phyloP scores from a whole-genome alignment of 2,113 vertebrate species.

The Terrapene triunguis region DNA sequence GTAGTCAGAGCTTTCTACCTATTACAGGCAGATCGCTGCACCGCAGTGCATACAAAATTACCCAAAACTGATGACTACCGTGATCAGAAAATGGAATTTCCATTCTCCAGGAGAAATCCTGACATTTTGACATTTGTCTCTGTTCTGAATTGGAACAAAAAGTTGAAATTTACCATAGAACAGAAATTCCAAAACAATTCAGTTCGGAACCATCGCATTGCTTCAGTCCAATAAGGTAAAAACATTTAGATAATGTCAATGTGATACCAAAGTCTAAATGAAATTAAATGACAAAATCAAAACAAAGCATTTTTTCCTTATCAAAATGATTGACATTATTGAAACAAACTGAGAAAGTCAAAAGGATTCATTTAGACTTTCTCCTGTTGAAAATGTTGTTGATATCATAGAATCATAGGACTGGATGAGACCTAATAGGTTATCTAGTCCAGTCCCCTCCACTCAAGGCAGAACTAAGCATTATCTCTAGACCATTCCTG shows the following conservation, averaged over 20 bases:
- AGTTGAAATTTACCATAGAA: not conserved
- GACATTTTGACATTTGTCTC: not conserved
- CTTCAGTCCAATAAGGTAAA: not conserved
- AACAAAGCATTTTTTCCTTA: not conserved
- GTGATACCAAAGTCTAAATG: not conserved
- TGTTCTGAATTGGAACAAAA: not conserved
- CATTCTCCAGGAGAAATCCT: not conserved
- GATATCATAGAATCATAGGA: too few relatives aligned
- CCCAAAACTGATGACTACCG: not conserved
- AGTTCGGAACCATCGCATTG: fast-evolving
- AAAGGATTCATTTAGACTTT: not conserved
- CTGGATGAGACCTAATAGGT: too few relatives aligned
- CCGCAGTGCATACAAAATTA: not conserved
- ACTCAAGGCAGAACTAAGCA: too few relatives aligned
- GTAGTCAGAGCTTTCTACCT: not conserved
- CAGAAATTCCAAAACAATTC: fast-evolving
- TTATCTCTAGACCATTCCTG: too few relatives aligned
- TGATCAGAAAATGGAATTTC: not conserved
- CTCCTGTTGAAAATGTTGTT: too few relatives aligned
- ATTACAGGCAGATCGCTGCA: not conserved
- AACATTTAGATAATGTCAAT: not conserved
- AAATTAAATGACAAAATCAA: not conserved
- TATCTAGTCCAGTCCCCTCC: too few relatives aligned
- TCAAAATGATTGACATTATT: not conserved
- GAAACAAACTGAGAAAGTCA: not conserved